phyloP scores from a whole-genome alignment of 2,113 vertebrate species.

The Centropus bengalensis region DNA sequence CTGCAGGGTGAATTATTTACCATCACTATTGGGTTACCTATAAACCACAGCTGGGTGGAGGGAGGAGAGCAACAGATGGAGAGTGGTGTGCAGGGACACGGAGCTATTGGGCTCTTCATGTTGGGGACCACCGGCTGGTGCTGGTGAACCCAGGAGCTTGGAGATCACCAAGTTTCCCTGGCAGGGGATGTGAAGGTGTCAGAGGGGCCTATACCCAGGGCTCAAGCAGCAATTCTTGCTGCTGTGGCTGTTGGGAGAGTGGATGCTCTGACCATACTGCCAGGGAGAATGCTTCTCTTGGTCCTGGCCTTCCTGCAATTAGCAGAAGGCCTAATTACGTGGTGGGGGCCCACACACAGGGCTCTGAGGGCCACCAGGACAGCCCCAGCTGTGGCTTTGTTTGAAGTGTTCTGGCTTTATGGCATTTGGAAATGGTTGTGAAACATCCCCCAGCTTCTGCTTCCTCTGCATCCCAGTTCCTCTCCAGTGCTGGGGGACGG shows the following conservation, averaged over 20 bases:
- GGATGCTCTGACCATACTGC: not conserved
- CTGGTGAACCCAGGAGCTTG: not conserved
- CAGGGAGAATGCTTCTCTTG: no score
- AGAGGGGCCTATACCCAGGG: not conserved
- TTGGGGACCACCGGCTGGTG: not conserved
- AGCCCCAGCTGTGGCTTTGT: not conserved
- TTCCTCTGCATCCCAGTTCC: not conserved
- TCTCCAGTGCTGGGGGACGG: not conserved
- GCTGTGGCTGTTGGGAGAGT: not conserved
- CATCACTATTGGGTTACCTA: not conserved
- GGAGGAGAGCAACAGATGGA: not conserved
- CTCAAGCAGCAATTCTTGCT: no score
- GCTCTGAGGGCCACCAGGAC: not conserved
- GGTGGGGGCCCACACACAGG: not conserved
- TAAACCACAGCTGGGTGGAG: not conserved
- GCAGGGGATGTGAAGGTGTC: not conserved
- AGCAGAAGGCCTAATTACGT: not conserved
- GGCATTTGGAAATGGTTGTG: not conserved
- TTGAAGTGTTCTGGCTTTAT: not conserved
- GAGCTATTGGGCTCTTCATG: not conserved
- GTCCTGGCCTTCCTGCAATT: not conserved
- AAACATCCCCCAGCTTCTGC: not conserved
- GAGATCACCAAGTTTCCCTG: not conserved
- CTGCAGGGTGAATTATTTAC: conserved; percentile 68
- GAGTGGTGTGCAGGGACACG: fast-evolving